Evolutionary conservation across 30 jellyfish, hydroid and myxozoan species (phyloP), one percentile per base, ranked within the genome.

Genomic region (Calvadosia cruxmelitensis): DNA sequence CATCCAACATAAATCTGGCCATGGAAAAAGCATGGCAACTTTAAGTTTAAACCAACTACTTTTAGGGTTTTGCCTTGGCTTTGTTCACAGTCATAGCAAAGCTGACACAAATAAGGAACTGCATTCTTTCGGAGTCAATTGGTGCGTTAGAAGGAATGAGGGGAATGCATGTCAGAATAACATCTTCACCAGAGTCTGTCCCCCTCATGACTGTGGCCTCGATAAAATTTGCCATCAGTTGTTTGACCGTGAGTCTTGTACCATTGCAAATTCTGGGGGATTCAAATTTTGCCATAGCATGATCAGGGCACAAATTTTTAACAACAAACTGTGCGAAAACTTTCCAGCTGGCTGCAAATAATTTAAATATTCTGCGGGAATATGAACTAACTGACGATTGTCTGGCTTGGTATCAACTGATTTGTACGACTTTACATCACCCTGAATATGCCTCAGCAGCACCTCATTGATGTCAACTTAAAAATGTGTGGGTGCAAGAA

Each of bases 11-110:
- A 71, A 3, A 50, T 28, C 81, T 71, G 81, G 20, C 63, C 80
- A 51, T 71, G 81, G 24, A 62, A 71, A 34, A 71, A 71, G 65
- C 77, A 52, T 24, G 75, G 23, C 3, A 64, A n/a, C 31, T 2
- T 5, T 3, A 71, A 62, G 20, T 61, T 15, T 13, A 61, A 13
- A 15, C 81, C 81, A 50, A 71, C 74, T 2, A 3, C 16, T 28
- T 71, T 62, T 3, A 71, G 34, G 25, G 27, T 7, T 53, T 71
- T 79, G 52, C 81, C 81, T 71, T 71, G 81, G 64, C 52, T 33
- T 71, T 71, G 63, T 71, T 71, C 5, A 71, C 52, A n/a, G 81
- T 71, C 78, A 71, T 71, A n/a, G 81, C 80, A 52, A 50, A 71
- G 29, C 66, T n/a, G 3, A 34, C 3, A 5, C 29, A 28, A 20